Conservation (phyloP, 2,888 invertebrate genomes). For the Xanthia icteritia region DNA sequence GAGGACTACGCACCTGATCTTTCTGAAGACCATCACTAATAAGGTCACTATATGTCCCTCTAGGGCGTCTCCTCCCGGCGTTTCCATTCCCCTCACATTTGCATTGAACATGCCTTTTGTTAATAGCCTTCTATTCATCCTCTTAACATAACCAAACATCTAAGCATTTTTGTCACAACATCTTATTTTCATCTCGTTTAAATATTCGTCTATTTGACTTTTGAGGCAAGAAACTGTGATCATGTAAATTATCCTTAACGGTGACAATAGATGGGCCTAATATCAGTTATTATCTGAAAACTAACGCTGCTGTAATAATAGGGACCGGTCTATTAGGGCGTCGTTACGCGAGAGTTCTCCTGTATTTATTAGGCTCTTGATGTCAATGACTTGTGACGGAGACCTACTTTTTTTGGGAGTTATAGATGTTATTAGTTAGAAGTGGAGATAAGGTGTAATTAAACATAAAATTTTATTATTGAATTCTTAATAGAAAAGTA, state of each 20-base stretch:
- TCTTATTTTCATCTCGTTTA: neutral
- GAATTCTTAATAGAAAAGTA: too few species aligned
- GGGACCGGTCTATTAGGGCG: slow-evolving; percentile 29
- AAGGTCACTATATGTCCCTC: too few species aligned
- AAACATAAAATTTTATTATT: too few species aligned
- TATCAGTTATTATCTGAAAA: slow-evolving; percentile 51
- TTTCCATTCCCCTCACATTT: too few species aligned
- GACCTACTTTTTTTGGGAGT: slow-evolving; percentile 39
- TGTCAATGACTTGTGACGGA: slow-evolving; percentile 30
- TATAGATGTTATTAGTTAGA: slow-evolving; percentile 19
- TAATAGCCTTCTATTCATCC: too few species aligned
- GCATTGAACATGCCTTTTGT: too few species aligned
- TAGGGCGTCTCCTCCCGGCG: too few species aligned
- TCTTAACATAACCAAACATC: too few species aligned
- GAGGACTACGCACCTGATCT: too few species aligned
- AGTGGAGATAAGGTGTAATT: neutral
- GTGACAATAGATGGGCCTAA: slow-evolving; percentile 54
- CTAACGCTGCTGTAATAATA: slow-evolving; percentile 52
- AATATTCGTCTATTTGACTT: neutral
- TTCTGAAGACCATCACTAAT: too few species aligned
- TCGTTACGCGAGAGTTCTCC: slow-evolving; percentile 28
- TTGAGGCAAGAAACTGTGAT: slow-evolving; percentile 2
- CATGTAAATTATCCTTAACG: slow-evolving; percentile 25
- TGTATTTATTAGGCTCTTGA: slow-evolving; percentile 51
- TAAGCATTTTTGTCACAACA: neutral